Base-by-base conservation (phyloP, 2,797 vertebrate genomes). In the Momotus momota region DNA sequence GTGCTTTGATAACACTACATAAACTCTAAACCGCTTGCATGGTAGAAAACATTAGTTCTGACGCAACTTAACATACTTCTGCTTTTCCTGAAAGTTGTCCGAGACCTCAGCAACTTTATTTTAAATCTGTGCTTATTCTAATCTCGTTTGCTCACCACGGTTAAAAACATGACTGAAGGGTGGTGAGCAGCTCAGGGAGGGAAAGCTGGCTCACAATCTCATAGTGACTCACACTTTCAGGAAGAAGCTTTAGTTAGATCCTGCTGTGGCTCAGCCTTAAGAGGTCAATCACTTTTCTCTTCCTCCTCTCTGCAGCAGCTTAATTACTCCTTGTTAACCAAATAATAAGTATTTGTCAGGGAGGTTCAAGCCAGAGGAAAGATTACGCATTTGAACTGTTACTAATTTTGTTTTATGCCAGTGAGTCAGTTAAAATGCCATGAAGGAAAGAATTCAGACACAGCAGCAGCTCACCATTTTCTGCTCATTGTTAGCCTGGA, bases 251-350 rank as follows among this genome's bases (percentile, higher is more conserved):
- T 95, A 88, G 67, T 73, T 80, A 78, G 91, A 91, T 52, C 83
- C 70, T 71, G 91, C 81, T 91, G 88, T 41, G 88, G 52, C 77
- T 78, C 67, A 91, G 89, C 87, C 80, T 61, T 61, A 54, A 86
- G 58, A 86, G 57, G 74, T 92, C 91, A 94, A 40, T 90, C 49
- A 57, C 84, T 79, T 79, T 80, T 79, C 57, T 81, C 66, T 92
- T 77, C 71, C 81, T 79, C 48, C 80, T 79, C 74, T 61, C 57
- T 78, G 52, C 83, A 88, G 81, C 75, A 89, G 73, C 64, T 93
- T 95, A 91, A 92, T 97, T 91, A 90, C 17, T 94, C 69, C 91
- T 94, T 83, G 64, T 92, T 96, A 93, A 58, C 21, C 74, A 92
- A 96, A 91, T 88, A 90, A 64, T 52, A 67, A 72, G 38, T 70